These are phyloP conservation scores for Platygyra sinensis DNA, from an alignment of 64 coral and sea anemone species.

Conservation along the genomic window DNA sequence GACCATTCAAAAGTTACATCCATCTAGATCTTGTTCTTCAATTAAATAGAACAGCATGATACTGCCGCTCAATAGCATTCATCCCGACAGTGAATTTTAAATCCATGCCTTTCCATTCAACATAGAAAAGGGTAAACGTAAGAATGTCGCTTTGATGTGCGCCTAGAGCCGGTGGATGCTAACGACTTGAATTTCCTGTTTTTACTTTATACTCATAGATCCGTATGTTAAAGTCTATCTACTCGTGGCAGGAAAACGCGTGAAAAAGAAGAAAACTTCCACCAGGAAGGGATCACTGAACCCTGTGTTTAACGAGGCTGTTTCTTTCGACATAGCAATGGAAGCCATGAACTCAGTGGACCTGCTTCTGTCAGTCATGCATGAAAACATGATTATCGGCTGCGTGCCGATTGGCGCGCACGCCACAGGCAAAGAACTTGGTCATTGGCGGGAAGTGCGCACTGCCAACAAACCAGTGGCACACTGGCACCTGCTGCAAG, in stretches of 20 bases:
- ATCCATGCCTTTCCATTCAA: too few species aligned
- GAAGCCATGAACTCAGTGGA: conserved; percentile 77
- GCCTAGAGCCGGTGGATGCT: too few species aligned
- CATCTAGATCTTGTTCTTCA: too few species aligned
- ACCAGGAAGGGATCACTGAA: conserved; percentile 79
- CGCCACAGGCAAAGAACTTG: conserved; percentile 59
- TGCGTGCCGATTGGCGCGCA: conserved; percentile 79
- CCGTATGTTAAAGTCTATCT: conserved; percentile 86
- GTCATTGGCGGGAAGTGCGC: conserved; percentile 80
- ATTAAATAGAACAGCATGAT: too few species aligned
- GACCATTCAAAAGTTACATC: too few species aligned
- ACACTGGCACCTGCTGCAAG: conserved; percentile 84
- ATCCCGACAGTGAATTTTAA: too few species aligned
- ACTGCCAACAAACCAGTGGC: conserved; percentile 72
- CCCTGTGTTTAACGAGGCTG: conserved; percentile 93
- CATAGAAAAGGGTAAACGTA: too few species aligned
- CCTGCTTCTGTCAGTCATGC: conserved; percentile 86
- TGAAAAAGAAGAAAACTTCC: conserved; percentile 93
- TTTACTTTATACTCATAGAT: conserved; percentile 50
- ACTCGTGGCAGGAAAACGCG: conserved; percentile 66
- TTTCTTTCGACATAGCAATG: conserved; percentile 83
- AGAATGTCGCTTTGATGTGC: too few species aligned
- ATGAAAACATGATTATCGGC: conserved; percentile 80
- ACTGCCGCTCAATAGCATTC: too few species aligned
- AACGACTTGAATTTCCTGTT: too few species aligned